Conservation (phyloP, 2,888 invertebrate species). For the Lottia gigantea region DNA sequence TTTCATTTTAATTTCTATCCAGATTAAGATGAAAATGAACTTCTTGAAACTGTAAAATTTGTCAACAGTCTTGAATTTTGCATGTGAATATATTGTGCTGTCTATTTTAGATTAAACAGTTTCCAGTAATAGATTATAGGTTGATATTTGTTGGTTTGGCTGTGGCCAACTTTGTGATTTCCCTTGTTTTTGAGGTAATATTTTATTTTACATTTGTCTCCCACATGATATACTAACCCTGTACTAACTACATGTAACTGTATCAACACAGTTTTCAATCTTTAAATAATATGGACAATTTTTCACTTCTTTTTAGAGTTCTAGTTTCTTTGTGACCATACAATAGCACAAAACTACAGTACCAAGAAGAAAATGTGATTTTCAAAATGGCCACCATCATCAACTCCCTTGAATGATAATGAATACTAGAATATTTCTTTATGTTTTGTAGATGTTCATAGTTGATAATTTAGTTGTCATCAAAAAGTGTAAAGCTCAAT, state of each 20-base stretch:
- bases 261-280: no score
- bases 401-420: background rate
- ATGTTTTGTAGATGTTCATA: slow-evolving; percentile 46
- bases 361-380: background rate
- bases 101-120: slow-evolving; percentile 51
- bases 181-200: slow-evolving; percentile 70
- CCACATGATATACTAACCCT: background rate
- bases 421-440: background rate
- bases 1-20: no score
- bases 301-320: background rate
- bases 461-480: slow-evolving; percentile 46
- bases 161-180: slow-evolving; percentile 68
- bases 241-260: no score
- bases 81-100: no score
- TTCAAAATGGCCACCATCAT: background rate
- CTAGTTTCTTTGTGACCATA: background rate
- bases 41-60: no score
- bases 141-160: slow-evolving; percentile 73
- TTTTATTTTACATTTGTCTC: background rate
- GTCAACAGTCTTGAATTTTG: no score
- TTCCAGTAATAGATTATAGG: slow-evolving; percentile 71
- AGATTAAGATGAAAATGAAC: no score
- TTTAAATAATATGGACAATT: no score
- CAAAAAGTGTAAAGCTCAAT: slow-evolving; percentile 31
- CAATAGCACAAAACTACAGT: no score